Percentiles rank a stretch among this genome's conserved stretches.
These are phyloP conservation scores for Meriones unguiculatus DNA, from an alignment of 2,113 vertebrate genomes.

Conservation along the genomic window DNA sequence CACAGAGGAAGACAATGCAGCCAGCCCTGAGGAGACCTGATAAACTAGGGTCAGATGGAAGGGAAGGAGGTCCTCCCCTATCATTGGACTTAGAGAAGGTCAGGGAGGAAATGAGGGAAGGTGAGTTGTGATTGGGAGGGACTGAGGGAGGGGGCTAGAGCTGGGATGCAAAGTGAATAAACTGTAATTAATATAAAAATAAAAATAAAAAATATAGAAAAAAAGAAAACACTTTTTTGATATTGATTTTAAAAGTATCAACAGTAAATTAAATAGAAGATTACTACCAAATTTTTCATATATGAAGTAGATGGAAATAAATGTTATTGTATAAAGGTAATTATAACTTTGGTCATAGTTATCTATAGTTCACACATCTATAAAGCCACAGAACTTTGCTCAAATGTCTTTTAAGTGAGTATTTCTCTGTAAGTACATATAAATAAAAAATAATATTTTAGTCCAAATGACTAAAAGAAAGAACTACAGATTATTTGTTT, in stretches of 20 bases:
- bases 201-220: too few species aligned
- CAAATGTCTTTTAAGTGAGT: neutral
- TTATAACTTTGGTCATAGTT: neutral
- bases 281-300: neutral
- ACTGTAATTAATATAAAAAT: too few species aligned
- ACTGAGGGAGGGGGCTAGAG: too few species aligned
- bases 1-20: too few species aligned
- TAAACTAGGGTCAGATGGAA: too few species aligned
- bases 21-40: too few species aligned
- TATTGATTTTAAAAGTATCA: neutral
- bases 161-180: too few species aligned
- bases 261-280: neutral
- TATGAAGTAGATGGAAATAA: neutral
- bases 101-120: too few species aligned
- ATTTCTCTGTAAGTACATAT: neutral
- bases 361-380: neutral
- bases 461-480: neutral
- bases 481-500: neutral
- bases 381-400: neutral
- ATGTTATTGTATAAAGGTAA: neutral
- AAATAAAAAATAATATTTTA: neutral
- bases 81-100: too few species aligned
- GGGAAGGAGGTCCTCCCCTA: too few species aligned
- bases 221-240: too few species aligned
- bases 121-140: too few species aligned